Percentiles rank a stretch among this genome's conserved stretches.
Conservation (phyloP, 2,113 vertebrate species). For the Scophthalmus maximus region DNA sequence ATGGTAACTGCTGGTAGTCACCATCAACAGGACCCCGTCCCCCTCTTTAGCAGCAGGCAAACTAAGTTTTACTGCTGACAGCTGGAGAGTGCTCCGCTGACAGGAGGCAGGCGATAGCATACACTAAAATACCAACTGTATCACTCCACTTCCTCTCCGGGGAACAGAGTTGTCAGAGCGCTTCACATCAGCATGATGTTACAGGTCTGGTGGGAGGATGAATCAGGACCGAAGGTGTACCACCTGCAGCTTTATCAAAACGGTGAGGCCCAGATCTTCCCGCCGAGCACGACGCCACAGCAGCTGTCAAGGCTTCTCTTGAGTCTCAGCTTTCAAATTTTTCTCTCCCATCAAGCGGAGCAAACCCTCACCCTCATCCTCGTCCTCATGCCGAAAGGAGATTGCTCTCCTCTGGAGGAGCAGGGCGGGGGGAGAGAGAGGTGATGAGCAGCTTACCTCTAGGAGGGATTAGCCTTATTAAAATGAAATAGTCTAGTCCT, state of each 20-base stretch:
- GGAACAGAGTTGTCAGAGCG: slow-evolving; percentile 53
- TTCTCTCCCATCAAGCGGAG: slow-evolving; percentile 71
- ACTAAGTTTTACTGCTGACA: slow-evolving; percentile 51
- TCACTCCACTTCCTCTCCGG: slow-evolving; percentile 47
- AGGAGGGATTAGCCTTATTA: slow-evolving; percentile 80
- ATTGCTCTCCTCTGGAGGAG: slow-evolving; percentile 60
- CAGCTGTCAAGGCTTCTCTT: slow-evolving; percentile 65
- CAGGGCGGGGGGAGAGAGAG: slow-evolving; percentile 45
- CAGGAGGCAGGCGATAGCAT: slow-evolving; percentile 46
- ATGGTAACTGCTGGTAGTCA: background rate
- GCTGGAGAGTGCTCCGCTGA: slow-evolving; percentile 60
- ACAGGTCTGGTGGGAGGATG: slow-evolving; percentile 27
- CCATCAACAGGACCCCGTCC: slow-evolving; percentile 19
- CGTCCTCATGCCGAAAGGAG: slow-evolving; percentile 69
- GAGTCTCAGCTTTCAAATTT: slow-evolving; percentile 79
- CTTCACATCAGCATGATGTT: slow-evolving; percentile 37
- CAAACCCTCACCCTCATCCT: slow-evolving; percentile 64
- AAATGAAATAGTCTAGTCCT: slow-evolving; percentile 80
- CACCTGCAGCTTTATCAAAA: slow-evolving; percentile 72
- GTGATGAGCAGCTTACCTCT: slow-evolving; percentile 80
- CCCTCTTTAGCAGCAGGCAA: slow-evolving; percentile 21
- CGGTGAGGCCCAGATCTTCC: slow-evolving; percentile 49
- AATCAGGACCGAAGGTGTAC: slow-evolving; percentile 40
- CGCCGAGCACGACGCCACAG: slow-evolving; percentile 46
- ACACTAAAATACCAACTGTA: slow-evolving; percentile 52